Evolutionary conservation across 2,113 vertebrate genomes (phyloP), one percentile per base, ranked within the genome.

Genomic region (Sprattus sprattus): DNA sequence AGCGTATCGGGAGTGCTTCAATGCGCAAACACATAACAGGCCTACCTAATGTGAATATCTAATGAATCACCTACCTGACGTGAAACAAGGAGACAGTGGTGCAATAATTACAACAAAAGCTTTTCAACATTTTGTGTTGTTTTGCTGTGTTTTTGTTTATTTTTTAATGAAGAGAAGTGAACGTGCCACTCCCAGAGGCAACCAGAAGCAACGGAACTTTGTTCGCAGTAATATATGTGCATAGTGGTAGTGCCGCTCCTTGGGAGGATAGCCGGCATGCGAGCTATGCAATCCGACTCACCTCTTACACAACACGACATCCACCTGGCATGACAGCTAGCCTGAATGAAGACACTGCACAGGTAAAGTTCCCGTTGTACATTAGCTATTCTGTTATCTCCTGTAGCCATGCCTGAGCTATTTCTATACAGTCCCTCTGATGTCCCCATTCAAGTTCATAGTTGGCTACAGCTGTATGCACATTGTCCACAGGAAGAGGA

Each of bases 251-350:
- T 13, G 80, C 96, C 83, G 95, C 96, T 45, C 98, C 98, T 0
- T 97, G 99, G 97, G 96, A 97, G 9, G 98, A 99, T 25, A 93
- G 93, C 78, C 97, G 96, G 91, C 96, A 98, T 64, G 97, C 99
- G 75, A 97, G 99, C 91, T 92, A 96, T 7, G 94, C 97, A 50
- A 96, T 96, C 71, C 96, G 96, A 82, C 96, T 99, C 81, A 99
- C 97, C 82, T 96, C 97, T 0, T 97, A 97, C 90, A 96, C 97
- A 95, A 87, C 95, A 22, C 96, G 96, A 11, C 18, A 52, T 84
- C 45, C 84, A 95, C 95, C 10, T 71, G n/a, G 28, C 9, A 44
- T 9, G n/a, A 45, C 54, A 4, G 1, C 32, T 15, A 46, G 45
- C 50, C 49, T 81, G 18, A 16, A n/a, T 91, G 85, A 83, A 85